phyloP scores from a whole-genome alignment of 2,113 vertebrate genomes.

The Azemiops feae region DNA sequence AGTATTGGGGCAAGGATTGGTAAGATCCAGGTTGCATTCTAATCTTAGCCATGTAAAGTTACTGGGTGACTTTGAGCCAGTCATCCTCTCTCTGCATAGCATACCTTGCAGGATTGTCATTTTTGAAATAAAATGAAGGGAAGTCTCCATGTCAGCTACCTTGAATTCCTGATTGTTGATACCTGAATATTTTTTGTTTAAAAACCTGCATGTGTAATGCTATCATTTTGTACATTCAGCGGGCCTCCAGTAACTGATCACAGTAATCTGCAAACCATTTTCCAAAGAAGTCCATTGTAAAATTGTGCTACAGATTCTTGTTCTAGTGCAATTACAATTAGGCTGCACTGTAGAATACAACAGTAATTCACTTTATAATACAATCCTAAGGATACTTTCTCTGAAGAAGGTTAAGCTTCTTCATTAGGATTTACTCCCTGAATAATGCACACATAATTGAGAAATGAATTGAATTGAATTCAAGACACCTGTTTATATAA shows the following conservation, averaged over 20 bases:
- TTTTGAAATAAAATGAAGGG: neutral
- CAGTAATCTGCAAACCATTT: neutral
- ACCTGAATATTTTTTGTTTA: neutral
- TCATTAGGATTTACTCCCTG: neutral
- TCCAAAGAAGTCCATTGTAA: neutral
- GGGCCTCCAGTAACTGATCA: neutral
- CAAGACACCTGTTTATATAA: neutral
- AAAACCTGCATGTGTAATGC: neutral
- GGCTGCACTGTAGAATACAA: neutral
- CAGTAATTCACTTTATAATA: neutral
- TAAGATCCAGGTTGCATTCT: neutral
- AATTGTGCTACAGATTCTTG: neutral
- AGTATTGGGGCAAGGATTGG: neutral
- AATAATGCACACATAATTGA: neutral
- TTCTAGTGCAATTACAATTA: neutral
- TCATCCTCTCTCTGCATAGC: neutral
- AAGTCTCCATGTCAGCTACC: neutral
- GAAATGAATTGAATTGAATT: neutral
- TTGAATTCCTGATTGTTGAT: neutral
- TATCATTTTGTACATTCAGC: neutral
- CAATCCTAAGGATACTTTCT: neutral
- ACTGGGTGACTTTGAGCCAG: neutral
- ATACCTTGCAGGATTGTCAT: neutral
- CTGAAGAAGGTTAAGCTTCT: neutral
- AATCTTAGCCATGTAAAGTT: neutral